Conservation (phyloP, 2,888 invertebrate species). For the Tachystola acroxantha region DNA sequence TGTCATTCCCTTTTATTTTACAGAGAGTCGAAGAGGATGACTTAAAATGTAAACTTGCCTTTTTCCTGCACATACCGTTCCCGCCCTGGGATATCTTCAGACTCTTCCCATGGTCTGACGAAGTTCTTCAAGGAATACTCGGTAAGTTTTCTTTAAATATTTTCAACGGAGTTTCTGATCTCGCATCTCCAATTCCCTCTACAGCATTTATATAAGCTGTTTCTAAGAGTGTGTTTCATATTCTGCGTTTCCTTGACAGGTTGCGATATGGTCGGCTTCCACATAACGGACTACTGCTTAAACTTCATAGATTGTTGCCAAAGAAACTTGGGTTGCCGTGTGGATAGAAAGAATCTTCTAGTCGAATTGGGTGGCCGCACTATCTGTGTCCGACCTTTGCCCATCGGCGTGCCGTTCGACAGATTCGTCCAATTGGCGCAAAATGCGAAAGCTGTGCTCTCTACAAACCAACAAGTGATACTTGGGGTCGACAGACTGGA, state of each 20-base stretch:
- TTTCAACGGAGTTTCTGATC: background rate
- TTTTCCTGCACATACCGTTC: slow-evolving; percentile 97
- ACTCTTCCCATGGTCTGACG: slow-evolving; percentile 95
- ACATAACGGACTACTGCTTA: slow-evolving; percentile 92
- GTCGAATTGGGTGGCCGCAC: slow-evolving; percentile 93
- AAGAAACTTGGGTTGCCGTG: slow-evolving; percentile 90
- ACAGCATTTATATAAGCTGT: too few relatives aligned
- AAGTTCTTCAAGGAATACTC: slow-evolving; percentile 94
- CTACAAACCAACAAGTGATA: slow-evolving; percentile 87
- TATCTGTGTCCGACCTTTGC: slow-evolving; percentile 89
- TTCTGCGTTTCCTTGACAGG: slow-evolving; percentile 72
- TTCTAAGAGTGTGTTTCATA: too few relatives aligned
- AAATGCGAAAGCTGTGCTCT: slow-evolving; percentile 81
- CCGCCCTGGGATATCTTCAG: slow-evolving; percentile 96
- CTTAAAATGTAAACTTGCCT: slow-evolving; percentile 88
- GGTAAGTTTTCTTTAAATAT: slow-evolving; percentile 57
- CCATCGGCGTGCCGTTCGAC: slow-evolving; percentile 93
- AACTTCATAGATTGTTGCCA: slow-evolving; percentile 96
- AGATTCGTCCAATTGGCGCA: slow-evolving; percentile 89
- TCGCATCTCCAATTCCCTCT: too few relatives aligned
- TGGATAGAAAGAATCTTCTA: slow-evolving; percentile 90
- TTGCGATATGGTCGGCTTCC: slow-evolving; percentile 96
- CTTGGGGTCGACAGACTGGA: slow-evolving; percentile 93
- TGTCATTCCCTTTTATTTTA: slow-evolving; percentile 28
- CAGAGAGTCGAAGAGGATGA: slow-evolving; percentile 87